Percentiles rank a stretch among this genome's conserved stretches.
phyloP scores from a whole-genome alignment of 2,797 vertebrate species.

The Galago senegalensis region DNA sequence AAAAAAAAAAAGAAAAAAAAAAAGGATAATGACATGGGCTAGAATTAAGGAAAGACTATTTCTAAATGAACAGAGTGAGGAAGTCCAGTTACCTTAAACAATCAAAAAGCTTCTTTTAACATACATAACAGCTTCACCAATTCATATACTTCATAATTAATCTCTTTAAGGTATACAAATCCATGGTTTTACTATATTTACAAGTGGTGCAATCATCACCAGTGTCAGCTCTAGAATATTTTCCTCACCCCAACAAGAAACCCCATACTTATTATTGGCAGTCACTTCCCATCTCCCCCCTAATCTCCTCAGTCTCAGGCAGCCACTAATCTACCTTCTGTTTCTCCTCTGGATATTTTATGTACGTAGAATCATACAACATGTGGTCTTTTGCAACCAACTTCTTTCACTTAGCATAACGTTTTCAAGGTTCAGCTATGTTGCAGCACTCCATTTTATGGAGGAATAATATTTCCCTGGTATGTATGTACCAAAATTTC shows the following conservation, averaged over 20 bases:
- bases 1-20: too few species aligned
- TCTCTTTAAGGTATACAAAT: neutral
- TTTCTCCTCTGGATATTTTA: neutral
- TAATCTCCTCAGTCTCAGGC: neutral
- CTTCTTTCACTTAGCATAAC: neutral
- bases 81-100: neutral
- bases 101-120: neutral
- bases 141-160: neutral
- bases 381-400: neutral
- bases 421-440: neutral
- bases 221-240: neutral
- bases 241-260: neutral
- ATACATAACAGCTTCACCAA: neutral
- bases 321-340: neutral
- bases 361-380: neutral
- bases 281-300: too few species aligned
- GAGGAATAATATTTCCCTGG: neutral
- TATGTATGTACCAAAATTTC: neutral
- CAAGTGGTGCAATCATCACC: neutral
- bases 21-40: neutral
- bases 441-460: neutral
- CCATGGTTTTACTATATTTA: neutral
- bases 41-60: neutral
- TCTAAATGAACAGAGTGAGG: neutral
- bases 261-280: neutral